Percentiles rank a stretch among this genome's conserved stretches.
phyloP scores from a whole-genome alignment of 2,888 invertebrate species.

The Pseudococcus viburni region DNA sequence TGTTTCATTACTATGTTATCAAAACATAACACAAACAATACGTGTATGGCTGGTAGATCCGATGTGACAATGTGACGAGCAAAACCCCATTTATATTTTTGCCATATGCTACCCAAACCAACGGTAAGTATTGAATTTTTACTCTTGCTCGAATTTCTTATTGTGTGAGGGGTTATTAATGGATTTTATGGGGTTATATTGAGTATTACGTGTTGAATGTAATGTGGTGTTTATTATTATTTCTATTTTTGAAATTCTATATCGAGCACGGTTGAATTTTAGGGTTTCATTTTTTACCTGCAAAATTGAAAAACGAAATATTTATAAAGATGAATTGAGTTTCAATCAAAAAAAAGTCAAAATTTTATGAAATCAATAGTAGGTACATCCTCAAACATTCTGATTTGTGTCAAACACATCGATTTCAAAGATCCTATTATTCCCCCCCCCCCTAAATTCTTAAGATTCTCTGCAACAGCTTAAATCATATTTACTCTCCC shows the following conservation, averaged over 20 bases:
- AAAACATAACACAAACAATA: constrained; percentile 23
- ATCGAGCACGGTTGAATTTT: neutral
- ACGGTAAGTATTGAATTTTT: constrained; percentile 1
- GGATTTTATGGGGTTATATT: neutral
- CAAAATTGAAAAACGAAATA: no score
- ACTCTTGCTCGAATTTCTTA: constrained; percentile 11
- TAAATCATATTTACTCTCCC: no score
- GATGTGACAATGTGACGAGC: constrained; percentile 33
- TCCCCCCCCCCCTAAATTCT: no score
- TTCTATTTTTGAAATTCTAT: no score
- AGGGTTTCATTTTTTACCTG: no score
- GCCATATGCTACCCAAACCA: constrained; percentile 16
- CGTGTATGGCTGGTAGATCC: neutral
- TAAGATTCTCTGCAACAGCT: no score
- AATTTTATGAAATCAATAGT: no score
- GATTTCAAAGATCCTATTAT: no score
- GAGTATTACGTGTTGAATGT: neutral
- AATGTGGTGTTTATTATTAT: neutral
- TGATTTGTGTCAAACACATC: no score
- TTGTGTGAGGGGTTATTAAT: neutral
- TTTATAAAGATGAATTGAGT: no score
- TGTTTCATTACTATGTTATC: constrained; percentile 50
- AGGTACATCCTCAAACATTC: no score
- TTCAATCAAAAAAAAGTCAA: no score
- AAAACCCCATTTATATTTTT: constrained; percentile 13